Base-by-base conservation (phyloP, 2,888 invertebrate genomes). In the Isotomurus palustris region DNA sequence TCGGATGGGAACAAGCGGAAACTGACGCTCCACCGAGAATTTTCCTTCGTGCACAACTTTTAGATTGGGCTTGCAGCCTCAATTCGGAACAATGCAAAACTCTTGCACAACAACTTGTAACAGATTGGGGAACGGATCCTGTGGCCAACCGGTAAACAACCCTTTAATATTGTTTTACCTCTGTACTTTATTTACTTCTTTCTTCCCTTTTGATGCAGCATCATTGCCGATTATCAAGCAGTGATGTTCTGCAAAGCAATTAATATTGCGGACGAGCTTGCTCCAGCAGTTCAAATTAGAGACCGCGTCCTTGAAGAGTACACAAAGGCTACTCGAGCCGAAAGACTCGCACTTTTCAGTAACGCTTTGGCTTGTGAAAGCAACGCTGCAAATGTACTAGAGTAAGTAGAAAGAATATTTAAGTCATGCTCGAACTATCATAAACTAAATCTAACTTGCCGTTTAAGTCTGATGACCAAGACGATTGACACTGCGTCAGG, bases 51-150 rank as follows among this genome's bases (percentile, higher is more conserved):
- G 19, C 54, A 2, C 28, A 50, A 43, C 28, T 63, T 12, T 17
- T 63, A 24, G 63, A 63, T 29, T 63, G 63, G 63, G 57, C 53
- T 38, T 63, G 63, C 38, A 25, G 40, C 8, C n/a, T 63, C 17
- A 57, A 49, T 17, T 29, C 43, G 25, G 22, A 27, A 25, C n/a
- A 51, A 12, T 62, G 62, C 21, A 10, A 19, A 28, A 28, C 19
- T 17, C n/a, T 29, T 14, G 48, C 58, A 10, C n/a, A n/a, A n/a
- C n/a, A n/a, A n/a, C n/a, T n/a, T n/a, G n/a, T n/a, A n/a, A n/a
- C n/a, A n/a, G n/a, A n/a, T n/a, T n/a, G n/a, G n/a, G n/a, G n/a
- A n/a, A n/a, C n/a, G n/a, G n/a, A n/a, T n/a, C n/a, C n/a, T n/a
- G n/a, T n/a, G n/a, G n/a, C n/a, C n/a, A n/a, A n/a, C n/a, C n/a